These are phyloP conservation scores for Darevskia nairensis DNA, from an alignment of 2,797 vertebrate species.

Conservation along the genomic window DNA sequence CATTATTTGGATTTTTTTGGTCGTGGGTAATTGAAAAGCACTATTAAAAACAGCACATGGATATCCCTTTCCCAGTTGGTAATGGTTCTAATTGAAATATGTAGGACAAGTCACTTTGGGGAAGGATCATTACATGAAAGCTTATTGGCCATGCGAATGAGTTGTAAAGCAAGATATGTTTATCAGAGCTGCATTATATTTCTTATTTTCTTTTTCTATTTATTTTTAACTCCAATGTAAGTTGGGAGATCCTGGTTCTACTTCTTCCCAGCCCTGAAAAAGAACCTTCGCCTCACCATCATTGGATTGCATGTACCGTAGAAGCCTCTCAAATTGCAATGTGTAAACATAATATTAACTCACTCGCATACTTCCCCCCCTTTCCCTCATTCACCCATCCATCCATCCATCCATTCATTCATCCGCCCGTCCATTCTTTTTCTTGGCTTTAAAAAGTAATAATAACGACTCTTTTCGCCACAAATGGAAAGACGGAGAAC, in stretches of 20 bases:
- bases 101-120: not conserved
- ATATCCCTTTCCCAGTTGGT: not conserved
- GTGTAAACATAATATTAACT: not conserved
- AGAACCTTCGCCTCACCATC: not conserved
- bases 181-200: not conserved
- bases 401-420: not conserved
- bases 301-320: not conserved
- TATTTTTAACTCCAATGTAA: not conserved
- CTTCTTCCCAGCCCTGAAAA: not conserved
- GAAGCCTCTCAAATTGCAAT: not conserved
- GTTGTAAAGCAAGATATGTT: not conserved
- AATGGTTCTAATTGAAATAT: not conserved
- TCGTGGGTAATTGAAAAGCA: not conserved
- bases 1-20: not conserved
- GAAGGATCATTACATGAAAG: not conserved
- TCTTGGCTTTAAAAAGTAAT: not conserved
- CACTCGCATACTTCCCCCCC: no score
- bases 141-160: not conserved
- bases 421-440: not conserved
- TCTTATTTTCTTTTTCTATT: not conserved
- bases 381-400: not conserved
- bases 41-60: not conserved
- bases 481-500: slow-evolving; percentile 24
- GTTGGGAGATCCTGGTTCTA: not conserved
- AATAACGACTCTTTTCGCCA: slow-evolving; percentile 5